Base-by-base conservation (phyloP, 2,797 vertebrate genomes). In the Pogoniulus pusillus region DNA sequence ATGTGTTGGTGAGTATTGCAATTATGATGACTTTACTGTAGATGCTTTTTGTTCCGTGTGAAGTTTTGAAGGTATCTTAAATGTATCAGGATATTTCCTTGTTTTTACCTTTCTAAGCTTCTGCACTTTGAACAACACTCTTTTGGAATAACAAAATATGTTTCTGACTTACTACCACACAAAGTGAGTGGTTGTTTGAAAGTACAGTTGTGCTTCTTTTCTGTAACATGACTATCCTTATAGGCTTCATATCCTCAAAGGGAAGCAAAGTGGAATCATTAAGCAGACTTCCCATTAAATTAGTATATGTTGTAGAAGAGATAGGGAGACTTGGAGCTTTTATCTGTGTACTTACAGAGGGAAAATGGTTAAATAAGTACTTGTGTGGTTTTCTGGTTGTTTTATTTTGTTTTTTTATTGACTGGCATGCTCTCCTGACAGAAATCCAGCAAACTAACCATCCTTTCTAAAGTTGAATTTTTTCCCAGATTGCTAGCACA, bases 1-100 rank as follows among this genome's bases (percentile, higher is more conserved):
- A 98, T 99, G 99, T 97, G 99, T 99, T 89, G 99, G 99, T 99
- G 97, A 99, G 99, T 98, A 82, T 79, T 93, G 35, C 0, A 3
- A 30, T 77, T 34, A 72, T 93, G 51, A 12, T 94, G 23, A n/a
- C 94, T 95, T 80, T 87, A 69, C 41, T 93, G 16, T 90, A 89
- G 64, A 59, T 85, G 37, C 64, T 45, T 84, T 89, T 71, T 65
- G 69, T 87, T 85, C 64, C 84, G 6, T 89, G 41, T 94, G 47
- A 58, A 68, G 63, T 91, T 93, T 94, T 16, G 45, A 83, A 93
- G 69, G 29, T 79, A 41, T 93, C 85, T 68, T 92, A 85, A 93
- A 35, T 75, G 6, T 63, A 29, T 90, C 10, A 75, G 69, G 53
- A 18, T 74, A 43, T 73, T 51, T 85, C 57, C 53, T 55, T 60